Percentiles rank a stretch among this genome's conserved stretches.
Evolutionary conservation across 92 coral and sea anemone genomes (phyloP).

Genomic region (Virgularia gustaviana): DNA sequence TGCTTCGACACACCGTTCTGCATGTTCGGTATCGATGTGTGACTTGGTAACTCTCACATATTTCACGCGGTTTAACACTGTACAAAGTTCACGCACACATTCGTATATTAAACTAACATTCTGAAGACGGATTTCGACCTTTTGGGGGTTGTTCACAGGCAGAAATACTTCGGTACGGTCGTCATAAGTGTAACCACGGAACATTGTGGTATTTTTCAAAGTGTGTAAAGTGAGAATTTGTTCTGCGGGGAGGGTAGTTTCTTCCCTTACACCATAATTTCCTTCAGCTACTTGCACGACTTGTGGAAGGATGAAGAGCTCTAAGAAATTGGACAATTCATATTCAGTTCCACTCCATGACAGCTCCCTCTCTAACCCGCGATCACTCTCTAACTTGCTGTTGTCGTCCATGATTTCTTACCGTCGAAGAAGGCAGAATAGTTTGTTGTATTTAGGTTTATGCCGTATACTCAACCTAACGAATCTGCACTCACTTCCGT

Average conservation of each 20-base stretch:
- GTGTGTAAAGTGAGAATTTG: conserved; percentile 74
- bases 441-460: no score
- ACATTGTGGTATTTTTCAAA: conserved; percentile 55
- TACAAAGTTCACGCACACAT: conserved; percentile 54
- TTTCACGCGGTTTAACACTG: conserved; percentile 35
- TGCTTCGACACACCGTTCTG: neutral
- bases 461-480: no score
- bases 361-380: neutral
- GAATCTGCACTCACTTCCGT: no score
- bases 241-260: conserved; percentile 85
- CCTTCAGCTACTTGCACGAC: conserved; percentile 59
- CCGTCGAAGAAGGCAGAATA: neutral
- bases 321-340: neutral
- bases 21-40: neutral
- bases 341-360: conserved; percentile 25
- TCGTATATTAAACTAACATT: conserved; percentile 63
- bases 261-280: conserved; percentile 82
- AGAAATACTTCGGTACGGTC: conserved; percentile 68
- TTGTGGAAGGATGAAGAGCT: conserved; percentile 19
- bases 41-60: conserved; percentile 83
- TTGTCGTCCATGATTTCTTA: no score
- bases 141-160: conserved; percentile 86
- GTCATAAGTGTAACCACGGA: neutral
- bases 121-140: conserved; percentile 70
- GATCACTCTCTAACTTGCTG: neutral